Percentiles rank a stretch among this genome's conserved stretches.
phyloP scores from a whole-genome alignment of 1,140 invertebrate species.

The Uloborus diversus region DNA sequence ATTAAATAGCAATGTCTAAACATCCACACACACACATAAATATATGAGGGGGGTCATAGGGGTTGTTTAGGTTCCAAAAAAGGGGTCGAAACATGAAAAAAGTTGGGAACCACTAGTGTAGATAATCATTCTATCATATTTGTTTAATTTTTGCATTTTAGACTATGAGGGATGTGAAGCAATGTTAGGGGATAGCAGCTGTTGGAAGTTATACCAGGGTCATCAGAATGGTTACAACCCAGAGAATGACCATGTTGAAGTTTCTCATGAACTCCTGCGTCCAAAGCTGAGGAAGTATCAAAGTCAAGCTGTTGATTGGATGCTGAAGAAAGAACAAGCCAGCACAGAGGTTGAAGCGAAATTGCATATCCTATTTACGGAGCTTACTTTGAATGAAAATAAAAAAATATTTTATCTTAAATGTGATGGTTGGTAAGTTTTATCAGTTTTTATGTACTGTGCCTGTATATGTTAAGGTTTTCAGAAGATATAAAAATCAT shows the following conservation, averaged over 20 bases:
- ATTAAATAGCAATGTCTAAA: too few relatives aligned
- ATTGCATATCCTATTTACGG: slow-evolving; percentile 16
- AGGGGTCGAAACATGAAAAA: too few relatives aligned
- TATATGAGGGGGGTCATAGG: too few relatives aligned
- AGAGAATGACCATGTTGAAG: not conserved
- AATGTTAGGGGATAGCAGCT: too few relatives aligned
- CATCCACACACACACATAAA: too few relatives aligned
- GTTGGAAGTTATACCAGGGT: too few relatives aligned
- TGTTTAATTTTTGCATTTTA: too few relatives aligned
- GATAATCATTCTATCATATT: too few relatives aligned
- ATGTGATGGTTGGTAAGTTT: slow-evolving; percentile 66
- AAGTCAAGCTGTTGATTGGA: slow-evolving; percentile 74
- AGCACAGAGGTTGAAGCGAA: slow-evolving; percentile 53
- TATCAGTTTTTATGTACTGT: slow-evolving; percentile 30
- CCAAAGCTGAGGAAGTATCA: slow-evolving; percentile 75
- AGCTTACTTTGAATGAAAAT: not conserved
- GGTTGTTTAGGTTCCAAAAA: too few relatives aligned
- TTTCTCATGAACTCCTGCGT: slow-evolving; percentile 61
- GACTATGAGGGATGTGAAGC: too few relatives aligned
- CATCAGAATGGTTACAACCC: not conserved
- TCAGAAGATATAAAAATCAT: not conserved
- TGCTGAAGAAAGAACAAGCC: slow-evolving; percentile 71
- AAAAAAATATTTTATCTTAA: slow-evolving; percentile 70
- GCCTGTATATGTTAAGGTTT: slow-evolving; percentile 20
- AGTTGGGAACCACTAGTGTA: too few relatives aligned